Evolutionary conservation across 2,797 vertebrate genomes (phyloP), one percentile per base, ranked within the genome.

Genomic region (Acanthis flammea): DNA sequence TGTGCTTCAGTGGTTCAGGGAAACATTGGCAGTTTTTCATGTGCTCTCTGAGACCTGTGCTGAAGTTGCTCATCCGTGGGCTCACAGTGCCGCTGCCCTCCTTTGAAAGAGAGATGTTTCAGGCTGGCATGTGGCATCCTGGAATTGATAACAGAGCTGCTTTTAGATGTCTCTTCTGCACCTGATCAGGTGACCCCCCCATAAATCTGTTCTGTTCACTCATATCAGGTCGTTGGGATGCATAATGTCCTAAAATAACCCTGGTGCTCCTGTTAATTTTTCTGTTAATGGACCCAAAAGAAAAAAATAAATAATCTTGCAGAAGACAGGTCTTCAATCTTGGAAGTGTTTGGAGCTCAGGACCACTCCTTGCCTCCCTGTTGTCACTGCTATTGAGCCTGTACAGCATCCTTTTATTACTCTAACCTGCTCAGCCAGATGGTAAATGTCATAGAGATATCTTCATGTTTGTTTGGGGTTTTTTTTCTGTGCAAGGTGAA

Each of bases 161-260:
- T 78, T 82, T 76, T 1, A 6, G 35, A 9, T 76, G 28, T 23
- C 35, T 55, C 1, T 35, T 19, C 16, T 63, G 22, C 30, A 19
- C n/a, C 24, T 60, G 41, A 54, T 15, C 0, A 4, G 47, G 33
- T 15, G 71, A 37, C 1, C 1, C 3, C 2, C 2, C 50, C 1
- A 1, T 66, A 8, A 60, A 66, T 73, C 31, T 53, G 12, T 28
- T 22, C 19, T 12, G 1, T 48, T 88, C 48, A 31, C 9, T 81
- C 9, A 0, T 42, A 19, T 28, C 19, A 31, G 14, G 14, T 70
- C 0, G 1, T 3, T 66, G 33, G 62, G 28, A 44, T 81, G 44
- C 18, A 15, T 47, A 30, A 70, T 53, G 12, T 30, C 13, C 33
- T 76, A 44, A 55, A 66, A 25, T 27, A 76, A 48, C 15, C 10